Evolutionary conservation across 2,113 vertebrate species (phyloP), one percentile per base, ranked within the genome.

Genomic region (Tichodroma muraria): DNA sequence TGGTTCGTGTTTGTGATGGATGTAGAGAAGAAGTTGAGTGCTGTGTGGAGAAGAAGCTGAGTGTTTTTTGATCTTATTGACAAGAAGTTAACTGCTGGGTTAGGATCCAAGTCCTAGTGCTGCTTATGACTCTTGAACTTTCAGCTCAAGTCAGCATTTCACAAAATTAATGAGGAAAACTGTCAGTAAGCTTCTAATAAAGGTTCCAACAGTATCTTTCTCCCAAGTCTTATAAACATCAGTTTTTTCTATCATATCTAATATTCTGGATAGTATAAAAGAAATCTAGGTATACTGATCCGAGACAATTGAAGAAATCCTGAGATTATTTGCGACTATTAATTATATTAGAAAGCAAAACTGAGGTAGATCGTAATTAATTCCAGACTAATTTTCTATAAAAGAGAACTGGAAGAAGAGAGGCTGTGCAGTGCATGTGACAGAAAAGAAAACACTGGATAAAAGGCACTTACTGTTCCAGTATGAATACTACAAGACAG

Each of bases 401-500:
- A 64, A 92, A 27, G 33, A 78, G 19, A 88, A 52, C 25, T 75
- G 38, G 40, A 93, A 85, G 30, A 81, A 80, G 49, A 40, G 27
- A 72, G 54, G 42, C 47, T 86, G 22, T 76, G n/a, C 59, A 85
- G 56, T 10, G 12, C 56, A 63, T 15, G 53, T 91, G 80, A 72
- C n/a, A 84, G 81, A 93, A 91, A 85, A 87, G 17, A 59, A 78
- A 93, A 49, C 65, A 59, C 7, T 75, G 31, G 14, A 59, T 77
- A 79, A 88, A 90, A 93, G n/a, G 37, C 53, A 30, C 9, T 79
- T 92, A 92, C 37, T 82, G 38, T 61, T 94, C n/a, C 81, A 84
- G 53, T 93, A 92, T 59, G 86, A 87, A 56, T 61, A 94, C 87
- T 59, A 78, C 66, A 80, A 94, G 65, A 66, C 64, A 92, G 45